Percentiles rank a stretch among this genome's conserved stretches.
Conservation (phyloP, 2,113 vertebrate genomes). For the Fregetta grallaria region DNA sequence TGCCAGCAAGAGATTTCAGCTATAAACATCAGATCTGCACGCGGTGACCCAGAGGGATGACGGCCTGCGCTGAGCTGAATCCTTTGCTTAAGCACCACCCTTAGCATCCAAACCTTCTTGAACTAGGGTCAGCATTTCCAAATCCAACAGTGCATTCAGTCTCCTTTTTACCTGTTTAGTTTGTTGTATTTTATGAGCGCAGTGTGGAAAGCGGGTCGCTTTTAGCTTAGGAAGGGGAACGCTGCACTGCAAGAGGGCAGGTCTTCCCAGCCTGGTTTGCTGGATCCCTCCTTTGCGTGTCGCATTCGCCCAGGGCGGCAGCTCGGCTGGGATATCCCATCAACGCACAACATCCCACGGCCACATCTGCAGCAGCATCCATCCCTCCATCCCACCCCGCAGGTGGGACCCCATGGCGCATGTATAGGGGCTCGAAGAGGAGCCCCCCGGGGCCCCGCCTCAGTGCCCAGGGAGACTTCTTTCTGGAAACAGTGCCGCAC, state of each 20-base stretch:
- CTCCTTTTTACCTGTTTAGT: background rate
- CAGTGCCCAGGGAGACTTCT: background rate
- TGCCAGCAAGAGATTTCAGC: background rate
- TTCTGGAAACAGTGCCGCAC: background rate
- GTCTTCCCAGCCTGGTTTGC: background rate
- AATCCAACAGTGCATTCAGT: background rate
- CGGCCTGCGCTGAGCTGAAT: background rate
- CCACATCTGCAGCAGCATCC: background rate
- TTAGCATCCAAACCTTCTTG: background rate
- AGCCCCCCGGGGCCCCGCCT: background rate
- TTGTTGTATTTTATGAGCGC: background rate
- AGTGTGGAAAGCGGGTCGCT: background rate
- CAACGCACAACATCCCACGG: accelerated
- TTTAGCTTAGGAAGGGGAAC: background rate
- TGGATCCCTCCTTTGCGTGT: background rate
- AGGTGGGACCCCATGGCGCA: background rate
- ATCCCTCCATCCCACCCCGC: background rate
- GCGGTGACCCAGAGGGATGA: no score
- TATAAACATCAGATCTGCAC: accelerated
- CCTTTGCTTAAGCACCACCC: background rate
- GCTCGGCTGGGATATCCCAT: accelerated
- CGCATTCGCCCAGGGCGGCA: background rate
- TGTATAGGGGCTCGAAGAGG: background rate
- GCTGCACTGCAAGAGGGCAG: background rate
- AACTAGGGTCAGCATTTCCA: background rate